Base-by-base conservation (phyloP, 1,140 invertebrate genomes). In the Drosophila elegans region DNA sequence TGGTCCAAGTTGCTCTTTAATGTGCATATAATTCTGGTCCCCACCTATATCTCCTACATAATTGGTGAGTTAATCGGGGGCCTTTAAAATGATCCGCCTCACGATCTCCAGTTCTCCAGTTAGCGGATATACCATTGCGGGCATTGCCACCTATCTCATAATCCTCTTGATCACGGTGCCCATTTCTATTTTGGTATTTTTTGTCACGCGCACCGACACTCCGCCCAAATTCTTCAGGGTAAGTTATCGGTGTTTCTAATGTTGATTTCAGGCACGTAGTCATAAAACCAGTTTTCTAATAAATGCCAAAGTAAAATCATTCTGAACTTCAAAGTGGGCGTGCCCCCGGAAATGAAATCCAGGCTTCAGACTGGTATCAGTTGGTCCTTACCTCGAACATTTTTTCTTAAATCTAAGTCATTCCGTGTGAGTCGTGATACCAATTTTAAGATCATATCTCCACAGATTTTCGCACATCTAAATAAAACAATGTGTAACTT, bases 1-100 rank as follows among this genome's bases (percentile, higher is more conserved):
- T 69, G 74, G 73, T 77, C 74, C 25, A 77, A 77, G 51, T 56
- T 77, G 16, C 63, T 76, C 39, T 69, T 52, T 13, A 44, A 34
- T 29, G 1, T 52, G 1, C 74, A 77, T 0, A 16, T 76, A 9
- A 3, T 60, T n/a, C 10, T 59, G 0, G 45, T 55, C 0, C 62
- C 62, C 16, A 38, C 34, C 48, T 76, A 67, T 10, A 27, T 68
- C 0, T 4, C 7, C 41, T 46, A 44, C 13, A 42, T 66, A 7
- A 29, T 75, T 10, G 3, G 73, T 74, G 13, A 72, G 66, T 0
- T 21, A 16, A 1, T 12, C 11, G 3, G 1, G 10, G 2, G 27
- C 6, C 0, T 45, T 6, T 38, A 5, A 5, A 13, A 2, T 5
- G 4, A 27, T 9, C 4, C 0, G 25, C 1, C 32, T 44, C 10